phyloP scores from a whole-genome alignment of 2,888 invertebrate species.

The Watsonalla binaria region DNA sequence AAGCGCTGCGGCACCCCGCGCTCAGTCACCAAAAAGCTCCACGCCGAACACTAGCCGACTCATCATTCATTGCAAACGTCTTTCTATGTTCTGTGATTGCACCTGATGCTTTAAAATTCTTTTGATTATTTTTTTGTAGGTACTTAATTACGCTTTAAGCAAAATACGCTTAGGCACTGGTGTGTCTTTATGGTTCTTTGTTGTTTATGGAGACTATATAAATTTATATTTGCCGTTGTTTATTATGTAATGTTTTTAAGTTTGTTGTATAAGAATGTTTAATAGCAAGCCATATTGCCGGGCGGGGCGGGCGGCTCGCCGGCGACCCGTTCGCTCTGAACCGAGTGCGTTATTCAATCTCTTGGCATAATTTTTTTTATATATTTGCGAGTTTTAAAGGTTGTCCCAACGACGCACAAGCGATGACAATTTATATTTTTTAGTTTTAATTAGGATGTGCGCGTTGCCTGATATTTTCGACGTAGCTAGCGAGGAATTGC shows the following conservation, averaged over 20 bases:
- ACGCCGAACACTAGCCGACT: conserved; percentile 60
- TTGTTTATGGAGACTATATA: conserved; percentile 51
- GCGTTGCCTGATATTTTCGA: conserved; percentile 66
- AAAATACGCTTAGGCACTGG: conserved; percentile 40
- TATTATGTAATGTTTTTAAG: conserved; percentile 57
- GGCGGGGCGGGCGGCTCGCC: conserved; percentile 6
- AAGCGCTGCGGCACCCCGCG: conserved; percentile 79
- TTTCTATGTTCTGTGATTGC: conserved; percentile 12
- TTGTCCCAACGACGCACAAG: conserved; percentile 63
- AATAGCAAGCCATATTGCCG: conserved; percentile 41
- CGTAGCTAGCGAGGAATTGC: conserved; percentile 36
- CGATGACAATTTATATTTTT: conserved; percentile 56
- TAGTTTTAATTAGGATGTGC: conserved; percentile 56
- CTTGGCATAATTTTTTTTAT: conserved; percentile 64
- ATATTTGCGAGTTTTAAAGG: conserved; percentile 55
- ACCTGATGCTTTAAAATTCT: conserved; percentile 71
- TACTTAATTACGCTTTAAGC: conserved; percentile 12
- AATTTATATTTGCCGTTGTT: conserved; percentile 68
- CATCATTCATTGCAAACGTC: conserved; percentile 47
- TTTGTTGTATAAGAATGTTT: conserved; percentile 51
- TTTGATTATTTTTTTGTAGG: conserved; percentile 28
- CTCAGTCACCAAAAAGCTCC: conserved; percentile 68
- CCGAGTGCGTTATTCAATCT: conserved; percentile 47
- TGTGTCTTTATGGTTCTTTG: conserved; percentile 62
- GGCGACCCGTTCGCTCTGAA: conserved; percentile 6